A percentile compares a stretch with the other conserved stretches of the same genome.
Conservation (phyloP, 1,140 invertebrate species). For the Tetraneura akinire region DNA sequence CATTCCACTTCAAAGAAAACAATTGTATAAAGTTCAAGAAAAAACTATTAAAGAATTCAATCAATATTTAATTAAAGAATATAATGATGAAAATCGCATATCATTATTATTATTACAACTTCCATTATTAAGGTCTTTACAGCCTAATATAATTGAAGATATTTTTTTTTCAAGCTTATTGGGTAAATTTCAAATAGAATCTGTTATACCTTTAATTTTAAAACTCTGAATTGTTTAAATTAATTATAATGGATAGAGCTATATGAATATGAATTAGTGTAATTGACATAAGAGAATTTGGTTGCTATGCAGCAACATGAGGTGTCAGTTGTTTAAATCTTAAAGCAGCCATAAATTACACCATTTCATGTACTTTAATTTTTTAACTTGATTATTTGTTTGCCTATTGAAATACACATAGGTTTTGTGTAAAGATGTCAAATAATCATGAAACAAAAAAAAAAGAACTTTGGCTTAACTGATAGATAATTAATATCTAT, state of each 20-base stretch:
- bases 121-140: slow-evolving; percentile 75
- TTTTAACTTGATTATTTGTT: too few relatives aligned
- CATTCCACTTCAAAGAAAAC: slow-evolving; percentile 59
- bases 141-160: slow-evolving; percentile 81
- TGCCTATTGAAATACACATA: too few relatives aligned
- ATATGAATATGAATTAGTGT: neutral
- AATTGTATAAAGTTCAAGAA: slow-evolving; percentile 73
- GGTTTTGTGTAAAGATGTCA: too few relatives aligned
- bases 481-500: too few relatives aligned
- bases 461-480: too few relatives aligned
- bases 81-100: slow-evolving; percentile 65
- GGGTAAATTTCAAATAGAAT: slow-evolving; percentile 87
- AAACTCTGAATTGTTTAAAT: slow-evolving; percentile 64
- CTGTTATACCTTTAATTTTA: slow-evolving; percentile 88
- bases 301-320: too few relatives aligned
- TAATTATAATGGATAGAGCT: neutral
- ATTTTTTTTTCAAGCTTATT: slow-evolving; percentile 90
- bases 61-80: slow-evolving; percentile 62
- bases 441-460: too few relatives aligned
- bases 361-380: too few relatives aligned
- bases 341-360: too few relatives aligned
- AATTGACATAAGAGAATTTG: too few relatives aligned
- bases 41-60: slow-evolving; percentile 72
- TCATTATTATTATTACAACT: slow-evolving; percentile 73
- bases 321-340: too few relatives aligned